phyloP scores from a whole-genome alignment of 2,113 vertebrate genomes.

The Pontoporia blainvillei region DNA sequence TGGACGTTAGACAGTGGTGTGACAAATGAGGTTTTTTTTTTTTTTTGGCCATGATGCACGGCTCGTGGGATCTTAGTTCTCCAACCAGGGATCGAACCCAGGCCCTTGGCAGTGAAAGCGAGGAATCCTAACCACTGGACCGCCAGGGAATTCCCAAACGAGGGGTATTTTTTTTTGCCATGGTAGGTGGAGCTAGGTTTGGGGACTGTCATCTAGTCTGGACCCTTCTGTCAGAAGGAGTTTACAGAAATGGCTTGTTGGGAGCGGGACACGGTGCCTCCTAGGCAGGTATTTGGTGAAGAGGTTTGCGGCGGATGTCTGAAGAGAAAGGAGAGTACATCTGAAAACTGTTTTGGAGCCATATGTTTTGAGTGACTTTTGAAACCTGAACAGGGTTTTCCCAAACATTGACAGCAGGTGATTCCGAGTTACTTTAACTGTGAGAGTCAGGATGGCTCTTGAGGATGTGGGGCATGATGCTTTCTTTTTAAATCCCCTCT shows the following conservation, averaged over 20 bases:
- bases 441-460: not conserved
- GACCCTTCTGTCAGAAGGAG: not conserved
- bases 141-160: not conserved
- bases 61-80: not conserved
- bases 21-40: not conserved
- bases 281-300: not conserved
- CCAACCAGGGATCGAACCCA: not conserved
- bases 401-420: not conserved
- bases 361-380: not conserved
- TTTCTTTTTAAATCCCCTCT: not conserved
- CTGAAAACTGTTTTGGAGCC: not conserved
- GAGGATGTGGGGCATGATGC: not conserved
- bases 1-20: not conserved
- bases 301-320: not conserved
- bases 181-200: not conserved
- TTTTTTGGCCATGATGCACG: not conserved
- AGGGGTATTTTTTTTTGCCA: not conserved
- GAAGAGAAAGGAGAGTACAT: not conserved
- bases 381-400: not conserved
- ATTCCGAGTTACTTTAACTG: not conserved
- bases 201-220: not conserved
- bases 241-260: not conserved
- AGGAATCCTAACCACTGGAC: not conserved
- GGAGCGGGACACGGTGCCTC: not conserved
- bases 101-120: not conserved